Percentiles rank a stretch among this genome's conserved stretches.
Evolutionary conservation across 2,888 invertebrate genomes (phyloP).

Genomic region (Monopis laevigella): DNA sequence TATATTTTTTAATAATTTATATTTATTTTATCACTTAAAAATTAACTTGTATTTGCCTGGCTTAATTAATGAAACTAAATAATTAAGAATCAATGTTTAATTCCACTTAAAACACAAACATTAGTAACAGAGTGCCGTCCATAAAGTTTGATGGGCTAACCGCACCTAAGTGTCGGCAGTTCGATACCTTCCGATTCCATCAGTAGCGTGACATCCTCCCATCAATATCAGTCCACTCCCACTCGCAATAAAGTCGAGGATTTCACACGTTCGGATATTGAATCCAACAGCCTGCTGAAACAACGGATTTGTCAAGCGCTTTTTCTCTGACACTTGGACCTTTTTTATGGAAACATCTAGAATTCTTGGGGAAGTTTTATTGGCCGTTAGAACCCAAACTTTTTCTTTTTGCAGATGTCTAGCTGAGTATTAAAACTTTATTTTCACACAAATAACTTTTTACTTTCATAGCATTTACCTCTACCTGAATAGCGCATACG

Average conservation of each 20-base stretch:
- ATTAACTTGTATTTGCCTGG: no score
- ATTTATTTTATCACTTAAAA: no score
- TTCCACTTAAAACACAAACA: no score
- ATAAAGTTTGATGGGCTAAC: no score
- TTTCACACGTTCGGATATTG: slow-evolving; percentile 6
- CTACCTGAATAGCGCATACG: no score
- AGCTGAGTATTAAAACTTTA: not conserved
- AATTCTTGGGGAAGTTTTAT: not conserved
- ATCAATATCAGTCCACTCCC: slow-evolving; percentile 10
- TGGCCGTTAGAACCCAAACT: not conserved
- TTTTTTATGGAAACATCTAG: slow-evolving; percentile 7
- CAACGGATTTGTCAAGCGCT: not conserved
- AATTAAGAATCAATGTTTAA: no score
- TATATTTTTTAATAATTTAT: no score
- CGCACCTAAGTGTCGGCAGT: no score
- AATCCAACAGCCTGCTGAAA: slow-evolving; percentile 8
- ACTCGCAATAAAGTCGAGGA: slow-evolving; percentile 5
- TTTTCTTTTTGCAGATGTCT: not conserved
- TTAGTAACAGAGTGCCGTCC: no score
- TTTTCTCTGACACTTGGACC: slow-evolving; percentile 6
- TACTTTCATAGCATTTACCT: no score
- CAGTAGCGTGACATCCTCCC: slow-evolving; percentile 4
- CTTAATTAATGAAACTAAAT: no score
- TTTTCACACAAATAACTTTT: not conserved
- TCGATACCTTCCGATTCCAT: no score